Conservation (phyloP, 2,797 vertebrate genomes). For the Mormyrops attenuatus region DNA sequence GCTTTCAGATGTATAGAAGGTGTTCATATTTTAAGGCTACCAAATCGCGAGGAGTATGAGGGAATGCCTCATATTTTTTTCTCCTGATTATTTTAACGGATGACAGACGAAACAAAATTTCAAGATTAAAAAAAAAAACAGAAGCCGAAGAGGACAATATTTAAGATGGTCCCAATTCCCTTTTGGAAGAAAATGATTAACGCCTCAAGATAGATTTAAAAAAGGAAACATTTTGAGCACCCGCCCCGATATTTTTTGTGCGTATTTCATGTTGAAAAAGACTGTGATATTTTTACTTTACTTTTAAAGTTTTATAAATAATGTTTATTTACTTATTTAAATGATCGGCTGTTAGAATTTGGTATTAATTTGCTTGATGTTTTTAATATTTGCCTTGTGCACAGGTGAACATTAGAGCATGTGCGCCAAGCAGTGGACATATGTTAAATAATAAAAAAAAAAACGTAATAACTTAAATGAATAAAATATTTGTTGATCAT, state of each 20-base stretch:
- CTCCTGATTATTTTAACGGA: slow-evolving; percentile 55
- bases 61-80: slow-evolving; percentile 51
- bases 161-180: slow-evolving; percentile 40
- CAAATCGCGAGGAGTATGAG: slow-evolving; percentile 47
- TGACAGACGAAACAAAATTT: slow-evolving; percentile 44
- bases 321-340: slow-evolving; percentile 98
- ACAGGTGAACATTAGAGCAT: slow-evolving; percentile 83
- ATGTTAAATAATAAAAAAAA: slow-evolving; percentile 71
- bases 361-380: slow-evolving; percentile 80
- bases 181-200: slow-evolving; percentile 44
- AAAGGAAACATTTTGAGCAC: slow-evolving; percentile 45
- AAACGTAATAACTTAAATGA: slow-evolving; percentile 66
- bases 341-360: slow-evolving; percentile 75
- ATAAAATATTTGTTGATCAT: slow-evolving; percentile 78
- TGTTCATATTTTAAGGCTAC: slow-evolving; percentile 54
- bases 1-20: slow-evolving; percentile 55
- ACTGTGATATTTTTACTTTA: slow-evolving; percentile 78
- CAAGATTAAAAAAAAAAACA: background rate
- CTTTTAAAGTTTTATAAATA: slow-evolving; percentile 84
- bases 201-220: slow-evolving; percentile 41
- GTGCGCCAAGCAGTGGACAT: slow-evolving; percentile 69
- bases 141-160: slow-evolving; percentile 14
- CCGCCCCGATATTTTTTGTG: slow-evolving; percentile 62
- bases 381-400: slow-evolving; percentile 79
- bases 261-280: slow-evolving; percentile 75